Percentiles rank a stretch among this genome's conserved stretches.
phyloP scores from a whole-genome alignment of 2,797 vertebrate species.

The Vespertilio murinus region DNA sequence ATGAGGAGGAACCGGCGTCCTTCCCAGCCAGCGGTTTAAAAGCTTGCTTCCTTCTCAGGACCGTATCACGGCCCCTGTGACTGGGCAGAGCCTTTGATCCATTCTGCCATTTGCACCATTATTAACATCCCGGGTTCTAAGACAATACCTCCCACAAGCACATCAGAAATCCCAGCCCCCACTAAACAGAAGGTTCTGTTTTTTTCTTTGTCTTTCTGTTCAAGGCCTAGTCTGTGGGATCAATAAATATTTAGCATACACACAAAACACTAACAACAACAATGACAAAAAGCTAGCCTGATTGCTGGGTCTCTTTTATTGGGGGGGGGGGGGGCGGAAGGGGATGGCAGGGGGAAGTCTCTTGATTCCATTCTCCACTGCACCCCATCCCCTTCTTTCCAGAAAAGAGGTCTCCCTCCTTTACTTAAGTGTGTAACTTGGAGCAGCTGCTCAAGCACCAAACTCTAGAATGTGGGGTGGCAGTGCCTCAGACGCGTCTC shows the following conservation, averaged over 20 bases:
- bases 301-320: not conserved
- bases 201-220: slow-evolving; percentile 46
- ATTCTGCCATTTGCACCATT: not conserved
- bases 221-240: not conserved
- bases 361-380: not conserved
- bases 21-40: not conserved
- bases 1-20: not conserved
- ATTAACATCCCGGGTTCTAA: not conserved
- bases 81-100: not conserved
- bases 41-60: not conserved
- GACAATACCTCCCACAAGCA: not conserved
- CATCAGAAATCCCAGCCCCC: not conserved
- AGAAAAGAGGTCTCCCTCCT: not conserved
- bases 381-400: not conserved
- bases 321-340: too few relatives aligned
- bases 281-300: not conserved
- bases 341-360: not conserved
- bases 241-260: not conserved
- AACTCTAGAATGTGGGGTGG: not conserved
- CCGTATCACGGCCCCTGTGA: not conserved
- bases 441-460: not conserved
- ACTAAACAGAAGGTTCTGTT: not conserved
- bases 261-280: too few relatives aligned
- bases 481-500: not conserved
- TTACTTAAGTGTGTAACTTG: not conserved